phyloP scores from a whole-genome alignment of 2,888 invertebrate species.

The Eucriotettix oculatus region DNA sequence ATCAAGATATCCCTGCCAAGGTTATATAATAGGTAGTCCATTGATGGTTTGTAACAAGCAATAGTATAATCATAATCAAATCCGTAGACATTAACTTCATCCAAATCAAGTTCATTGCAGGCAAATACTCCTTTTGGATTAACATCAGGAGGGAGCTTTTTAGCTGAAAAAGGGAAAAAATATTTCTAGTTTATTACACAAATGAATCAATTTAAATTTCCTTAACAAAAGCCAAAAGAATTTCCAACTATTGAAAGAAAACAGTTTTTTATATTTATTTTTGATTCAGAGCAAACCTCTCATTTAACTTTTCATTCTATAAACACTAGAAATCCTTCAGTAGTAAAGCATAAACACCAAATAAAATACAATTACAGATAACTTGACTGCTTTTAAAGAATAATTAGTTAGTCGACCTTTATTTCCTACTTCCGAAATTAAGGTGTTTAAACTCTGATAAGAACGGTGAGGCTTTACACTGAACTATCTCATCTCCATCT shows the following conservation, averaged over 20 bases:
- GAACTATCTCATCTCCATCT: too few species aligned
- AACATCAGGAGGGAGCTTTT: conserved; percentile 74
- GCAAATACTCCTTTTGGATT: conserved; percentile 82
- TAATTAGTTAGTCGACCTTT: too few species aligned
- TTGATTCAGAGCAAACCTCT: too few species aligned
- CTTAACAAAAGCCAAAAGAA: background rate
- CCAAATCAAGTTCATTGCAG: conserved; percentile 85
- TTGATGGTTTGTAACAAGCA: conserved; percentile 79
- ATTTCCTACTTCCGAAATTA: too few species aligned
- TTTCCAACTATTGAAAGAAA: background rate
- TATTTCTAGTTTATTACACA: background rate
- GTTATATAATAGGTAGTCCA: conserved; percentile 81
- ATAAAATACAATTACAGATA: too few species aligned
- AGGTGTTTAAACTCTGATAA: too few species aligned
- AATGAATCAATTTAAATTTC: background rate
- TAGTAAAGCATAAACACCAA: too few species aligned
- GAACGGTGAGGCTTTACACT: too few species aligned
- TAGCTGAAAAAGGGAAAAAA: conserved; percentile 36
- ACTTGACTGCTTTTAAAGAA: too few species aligned
- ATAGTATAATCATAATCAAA: conserved; percentile 98
- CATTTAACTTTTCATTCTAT: too few species aligned
- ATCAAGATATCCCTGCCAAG: conserved; percentile 75
- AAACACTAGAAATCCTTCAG: too few species aligned
- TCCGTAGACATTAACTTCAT: conserved; percentile 85
- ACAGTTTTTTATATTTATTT: too few species aligned